A percentile compares a stretch with the other conserved stretches of the same genome.
phyloP scores from a whole-genome alignment of 2,888 invertebrate genomes.

The Osedax fenrisi region DNA sequence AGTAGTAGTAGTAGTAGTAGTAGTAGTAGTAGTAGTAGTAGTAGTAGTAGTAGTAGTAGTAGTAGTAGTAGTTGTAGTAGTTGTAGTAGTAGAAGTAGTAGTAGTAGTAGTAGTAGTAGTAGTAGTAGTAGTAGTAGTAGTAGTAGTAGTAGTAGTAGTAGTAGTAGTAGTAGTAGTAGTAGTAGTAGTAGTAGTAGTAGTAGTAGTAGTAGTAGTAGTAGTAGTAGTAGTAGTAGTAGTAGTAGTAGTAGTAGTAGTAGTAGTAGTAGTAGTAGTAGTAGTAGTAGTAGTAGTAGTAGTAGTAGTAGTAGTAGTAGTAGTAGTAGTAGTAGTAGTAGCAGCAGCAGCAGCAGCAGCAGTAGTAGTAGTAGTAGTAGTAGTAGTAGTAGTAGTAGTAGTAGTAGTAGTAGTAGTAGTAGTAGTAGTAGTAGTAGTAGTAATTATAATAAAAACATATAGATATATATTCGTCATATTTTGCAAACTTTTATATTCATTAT shows the following conservation, averaged over 20 bases:
- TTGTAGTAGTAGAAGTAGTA: too few species aligned
- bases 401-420: conserved; percentile 18
- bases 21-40: too few species aligned
- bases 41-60: too few species aligned
- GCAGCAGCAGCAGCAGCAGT: not conserved
- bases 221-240: conserved; percentile 2
- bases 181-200: too few species aligned
- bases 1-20: conserved; percentile 2
- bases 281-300: conserved; percentile 2
- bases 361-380: conserved; percentile 15
- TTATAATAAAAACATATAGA: too few species aligned
- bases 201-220: conserved; percentile 2
- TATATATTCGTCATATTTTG: too few species aligned
- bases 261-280: conserved; percentile 2
- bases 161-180: too few species aligned
- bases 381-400: conserved; percentile 19
- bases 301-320: conserved; percentile 2
- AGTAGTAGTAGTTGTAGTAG: too few species aligned
- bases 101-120: too few species aligned
- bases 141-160: too few species aligned
- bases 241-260: conserved; percentile 2
- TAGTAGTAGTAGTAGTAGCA: conserved; percentile 12
- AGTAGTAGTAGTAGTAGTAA: conserved; percentile 18
- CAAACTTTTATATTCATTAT: too few species aligned
- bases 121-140: too few species aligned